Evolutionary conservation across 2,797 vertebrate genomes (phyloP).

Genomic region (Ambastaia sidthimunki): DNA sequence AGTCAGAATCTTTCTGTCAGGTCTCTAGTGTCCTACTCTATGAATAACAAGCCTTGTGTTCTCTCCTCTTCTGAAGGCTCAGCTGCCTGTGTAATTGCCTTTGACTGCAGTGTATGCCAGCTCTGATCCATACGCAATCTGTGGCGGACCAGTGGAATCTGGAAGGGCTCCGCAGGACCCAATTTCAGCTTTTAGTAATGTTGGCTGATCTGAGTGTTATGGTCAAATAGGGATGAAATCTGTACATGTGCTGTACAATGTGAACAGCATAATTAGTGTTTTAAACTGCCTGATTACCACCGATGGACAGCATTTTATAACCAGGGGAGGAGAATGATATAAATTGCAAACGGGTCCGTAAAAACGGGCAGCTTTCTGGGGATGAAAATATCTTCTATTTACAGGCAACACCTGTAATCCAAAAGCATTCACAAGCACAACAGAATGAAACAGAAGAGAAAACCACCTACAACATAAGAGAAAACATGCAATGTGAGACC

Average conservation of each 20-base stretch:
- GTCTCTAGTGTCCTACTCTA: conserved; percentile 20
- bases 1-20: neutral
- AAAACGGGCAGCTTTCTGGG: neutral
- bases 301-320: neutral
- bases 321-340: neutral
- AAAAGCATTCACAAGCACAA: neutral
- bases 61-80: conserved; percentile 21
- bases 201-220: neutral
- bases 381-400: neutral
- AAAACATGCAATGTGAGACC: neutral
- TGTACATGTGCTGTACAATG: neutral
- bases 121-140: conserved; percentile 27
- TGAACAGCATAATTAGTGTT: conserved; percentile 4
- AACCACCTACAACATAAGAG: neutral
- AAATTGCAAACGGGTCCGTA: neutral
- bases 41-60: conserved; percentile 27
- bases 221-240: neutral
- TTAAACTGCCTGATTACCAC: neutral
- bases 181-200: conserved; percentile 25
- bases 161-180: neutral
- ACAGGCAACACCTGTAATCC: neutral
- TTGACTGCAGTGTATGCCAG: conserved; percentile 31
- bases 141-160: conserved; percentile 43
- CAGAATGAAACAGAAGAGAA: neutral
- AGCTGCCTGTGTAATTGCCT: conserved; percentile 50